Percentiles rank a stretch among this genome's conserved stretches.
Evolutionary conservation across 2,797 vertebrate genomes (phyloP).

Genomic region (Sternotherus odoratus): DNA sequence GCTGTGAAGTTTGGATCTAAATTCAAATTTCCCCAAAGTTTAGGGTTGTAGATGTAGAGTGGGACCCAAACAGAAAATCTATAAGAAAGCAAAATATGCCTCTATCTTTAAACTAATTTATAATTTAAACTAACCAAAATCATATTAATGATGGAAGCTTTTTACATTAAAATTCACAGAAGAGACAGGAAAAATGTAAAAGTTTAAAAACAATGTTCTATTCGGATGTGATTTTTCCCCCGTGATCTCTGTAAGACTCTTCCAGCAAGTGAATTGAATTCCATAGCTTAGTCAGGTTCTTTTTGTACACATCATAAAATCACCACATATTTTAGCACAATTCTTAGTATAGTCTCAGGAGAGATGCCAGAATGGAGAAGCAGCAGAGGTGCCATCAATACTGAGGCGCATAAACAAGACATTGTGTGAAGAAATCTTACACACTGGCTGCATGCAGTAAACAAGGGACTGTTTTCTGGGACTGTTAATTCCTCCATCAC

Average conservation of each 20-base stretch:
- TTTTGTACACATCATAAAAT: neutral
- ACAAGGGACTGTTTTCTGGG: neutral
- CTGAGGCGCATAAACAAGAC: neutral
- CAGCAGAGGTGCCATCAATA: neutral
- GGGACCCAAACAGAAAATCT: too few species aligned
- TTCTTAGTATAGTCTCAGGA: neutral
- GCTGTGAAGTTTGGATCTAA: neutral
- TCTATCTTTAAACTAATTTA: neutral
- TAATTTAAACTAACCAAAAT: neutral
- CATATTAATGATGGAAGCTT: neutral
- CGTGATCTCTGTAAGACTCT: neutral
- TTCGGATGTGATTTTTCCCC: neutral
- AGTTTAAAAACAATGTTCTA: neutral
- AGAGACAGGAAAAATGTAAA: neutral
- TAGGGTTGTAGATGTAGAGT: neutral
- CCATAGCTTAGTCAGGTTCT: neutral
- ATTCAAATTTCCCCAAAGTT: neutral
- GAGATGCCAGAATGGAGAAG: neutral
- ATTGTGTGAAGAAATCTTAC: neutral
- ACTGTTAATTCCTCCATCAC: fast-evolving
- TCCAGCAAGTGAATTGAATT: neutral
- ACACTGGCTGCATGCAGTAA: neutral
- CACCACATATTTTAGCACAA: neutral
- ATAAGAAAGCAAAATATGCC: neutral
- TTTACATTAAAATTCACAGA: neutral